Evolutionary conservation across 1,140 invertebrate species (phyloP).

Genomic region (Camponotus vicinus): DNA sequence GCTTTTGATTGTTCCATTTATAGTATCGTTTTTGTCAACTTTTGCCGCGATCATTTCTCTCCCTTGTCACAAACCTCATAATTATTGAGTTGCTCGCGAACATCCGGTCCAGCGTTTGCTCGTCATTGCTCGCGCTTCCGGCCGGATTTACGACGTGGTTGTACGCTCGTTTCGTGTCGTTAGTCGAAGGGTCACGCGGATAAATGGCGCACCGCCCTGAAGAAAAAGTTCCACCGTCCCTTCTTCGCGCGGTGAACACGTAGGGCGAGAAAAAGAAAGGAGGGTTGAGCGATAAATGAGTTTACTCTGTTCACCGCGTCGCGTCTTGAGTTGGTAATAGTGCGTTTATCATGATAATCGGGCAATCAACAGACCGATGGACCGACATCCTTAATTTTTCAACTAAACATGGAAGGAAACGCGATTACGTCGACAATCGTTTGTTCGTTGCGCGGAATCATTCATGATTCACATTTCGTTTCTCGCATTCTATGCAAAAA

Average conservation of each 20-base stretch:
- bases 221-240: constrained; percentile 70
- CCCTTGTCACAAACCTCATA: not conserved
- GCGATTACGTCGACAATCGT: not conserved
- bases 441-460: not conserved
- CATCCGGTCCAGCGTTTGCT: constrained; percentile 7
- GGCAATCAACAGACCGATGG: constrained; percentile 11
- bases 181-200: constrained; percentile 58
- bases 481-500: not conserved
- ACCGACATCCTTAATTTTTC: constrained; percentile 14
- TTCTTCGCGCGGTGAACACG: not conserved
- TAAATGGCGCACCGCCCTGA: constrained; percentile 64
- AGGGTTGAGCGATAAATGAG: constrained; percentile 55
- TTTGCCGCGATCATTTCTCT: not conserved
- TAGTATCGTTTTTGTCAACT: no score
- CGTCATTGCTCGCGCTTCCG: constrained; percentile 47
- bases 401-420: not conserved
- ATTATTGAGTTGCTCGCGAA: constrained; percentile 18
- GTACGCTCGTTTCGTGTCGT: constrained; percentile 70
- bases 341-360: constrained; percentile 45
- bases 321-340: constrained; percentile 32
- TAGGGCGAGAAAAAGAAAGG: not conserved
- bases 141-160: constrained; percentile 71
- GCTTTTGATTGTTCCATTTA: not conserved
- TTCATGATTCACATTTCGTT: not conserved
- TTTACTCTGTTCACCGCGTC: constrained; percentile 43